Evolutionary conservation across 30 jellyfish, hydroid and myxozoan species (phyloP).

Genomic region (Phacellophora camtschatica): DNA sequence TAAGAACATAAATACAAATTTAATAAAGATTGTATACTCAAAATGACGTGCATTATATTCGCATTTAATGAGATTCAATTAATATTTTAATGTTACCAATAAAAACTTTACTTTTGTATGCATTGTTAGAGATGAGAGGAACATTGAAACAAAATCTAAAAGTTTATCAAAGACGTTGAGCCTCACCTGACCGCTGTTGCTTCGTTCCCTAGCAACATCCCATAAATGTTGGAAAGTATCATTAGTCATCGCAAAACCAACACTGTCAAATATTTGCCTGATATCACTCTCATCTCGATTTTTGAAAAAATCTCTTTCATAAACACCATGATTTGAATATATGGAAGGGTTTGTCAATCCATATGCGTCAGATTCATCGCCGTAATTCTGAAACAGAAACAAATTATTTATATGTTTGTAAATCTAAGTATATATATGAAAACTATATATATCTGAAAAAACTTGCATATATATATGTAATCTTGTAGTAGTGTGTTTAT

Average conservation of each 20-base stretch:
- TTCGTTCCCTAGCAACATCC: conserved; percentile 61
- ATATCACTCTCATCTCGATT: conserved; percentile 70
- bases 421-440: too few species aligned
- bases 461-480: too few species aligned
- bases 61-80: too few species aligned
- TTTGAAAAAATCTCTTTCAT: conserved; percentile 81
- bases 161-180: not conserved
- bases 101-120: too few species aligned
- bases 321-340: conserved; percentile 84
- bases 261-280: conserved; percentile 76
- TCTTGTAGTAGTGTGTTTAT: too few species aligned
- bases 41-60: not conserved
- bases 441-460: too few species aligned
- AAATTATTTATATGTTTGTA: too few species aligned
- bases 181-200: conserved; percentile 79
- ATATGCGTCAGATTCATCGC: conserved; percentile 90
- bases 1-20: not conserved
- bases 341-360: conserved; percentile 90
- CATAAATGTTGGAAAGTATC: conserved; percentile 81
- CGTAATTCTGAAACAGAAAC: conserved; percentile 87
- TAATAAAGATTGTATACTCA: not conserved
- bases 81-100: too few species aligned
- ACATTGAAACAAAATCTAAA: not conserved
- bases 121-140: not conserved
- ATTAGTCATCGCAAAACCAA: conserved; percentile 90